Percentiles rank a stretch among this genome's conserved stretches.
Evolutionary conservation across 2,113 vertebrate species (phyloP).

Genomic region (Loxodonta africana): DNA sequence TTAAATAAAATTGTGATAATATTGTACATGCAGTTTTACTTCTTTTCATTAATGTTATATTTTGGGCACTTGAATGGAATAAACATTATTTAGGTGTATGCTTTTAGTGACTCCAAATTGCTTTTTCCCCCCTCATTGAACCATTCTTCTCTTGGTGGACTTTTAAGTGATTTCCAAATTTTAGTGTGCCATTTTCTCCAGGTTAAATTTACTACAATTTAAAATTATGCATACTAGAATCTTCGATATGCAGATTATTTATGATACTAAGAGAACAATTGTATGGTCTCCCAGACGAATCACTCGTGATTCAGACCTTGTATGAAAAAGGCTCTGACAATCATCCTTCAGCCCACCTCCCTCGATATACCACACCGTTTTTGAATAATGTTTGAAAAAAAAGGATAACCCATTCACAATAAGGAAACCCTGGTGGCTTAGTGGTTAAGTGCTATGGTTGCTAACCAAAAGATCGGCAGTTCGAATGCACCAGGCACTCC

Average conservation of each 20-base stretch:
- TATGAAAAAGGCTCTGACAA: not conserved
- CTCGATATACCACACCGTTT: not conserved
- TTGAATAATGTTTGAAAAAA: slow-evolving; percentile 33
- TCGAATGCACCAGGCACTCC: no score
- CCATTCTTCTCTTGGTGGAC: not conserved
- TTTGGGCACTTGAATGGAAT: not conserved
- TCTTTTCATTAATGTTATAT: not conserved
- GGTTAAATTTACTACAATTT: slow-evolving; percentile 30
- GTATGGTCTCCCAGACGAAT: not conserved
- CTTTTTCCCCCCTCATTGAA: not conserved
- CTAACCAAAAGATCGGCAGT: no score
- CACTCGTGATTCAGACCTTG: slow-evolving; percentile 22
- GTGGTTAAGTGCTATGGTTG: no score
- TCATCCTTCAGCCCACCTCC: not conserved
- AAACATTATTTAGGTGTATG: not conserved
- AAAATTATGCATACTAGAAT: not conserved
- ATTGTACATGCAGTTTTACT: not conserved
- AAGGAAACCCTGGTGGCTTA: no score
- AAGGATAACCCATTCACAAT: not conserved
- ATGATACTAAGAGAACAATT: slow-evolving; percentile 15
- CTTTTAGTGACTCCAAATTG: not conserved
- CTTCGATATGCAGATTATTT: slow-evolving; percentile 17
- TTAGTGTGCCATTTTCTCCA: slow-evolving; percentile 35
- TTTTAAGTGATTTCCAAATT: not conserved
- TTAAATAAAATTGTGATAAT: not conserved